Evolutionary conservation across 2,888 invertebrate genomes (phyloP).

Genomic region (Lomographa bimaculata): DNA sequence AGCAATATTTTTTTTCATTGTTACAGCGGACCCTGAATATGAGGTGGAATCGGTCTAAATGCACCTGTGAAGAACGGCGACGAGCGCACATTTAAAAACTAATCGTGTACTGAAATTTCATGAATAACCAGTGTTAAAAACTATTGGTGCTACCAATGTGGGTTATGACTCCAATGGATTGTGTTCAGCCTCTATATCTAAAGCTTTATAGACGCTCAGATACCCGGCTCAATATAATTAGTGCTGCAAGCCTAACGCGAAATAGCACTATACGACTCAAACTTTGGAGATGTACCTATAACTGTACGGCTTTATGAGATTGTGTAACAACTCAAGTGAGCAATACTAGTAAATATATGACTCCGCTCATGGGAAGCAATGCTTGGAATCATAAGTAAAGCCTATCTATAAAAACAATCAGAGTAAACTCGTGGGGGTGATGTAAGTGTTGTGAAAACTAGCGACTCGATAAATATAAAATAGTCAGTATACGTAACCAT

Average conservation of each 20-base stretch:
- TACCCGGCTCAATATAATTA: constrained; percentile 3
- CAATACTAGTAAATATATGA: no score
- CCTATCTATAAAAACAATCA: neutral
- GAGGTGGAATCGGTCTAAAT: constrained; percentile 78
- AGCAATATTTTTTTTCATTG: constrained; percentile 51
- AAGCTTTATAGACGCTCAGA: no score
- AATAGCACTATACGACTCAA: no score
- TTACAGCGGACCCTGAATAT: constrained; percentile 74
- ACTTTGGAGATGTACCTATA: no score
- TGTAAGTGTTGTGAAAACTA: no score
- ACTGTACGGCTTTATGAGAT: no score
- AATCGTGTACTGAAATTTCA: neutral
- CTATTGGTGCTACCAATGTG: no score
- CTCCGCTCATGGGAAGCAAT: no score
- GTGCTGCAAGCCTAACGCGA: constrained; percentile 2
- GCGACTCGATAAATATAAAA: no score
- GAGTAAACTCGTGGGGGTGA: neutral
- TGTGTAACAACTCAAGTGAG: constrained; percentile 1
- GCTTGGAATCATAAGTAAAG: no score
- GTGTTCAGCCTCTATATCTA: no score
- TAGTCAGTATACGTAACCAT: constrained; percentile 28
- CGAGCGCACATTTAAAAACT: constrained; percentile 21
- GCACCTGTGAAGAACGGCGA: constrained; percentile 59
- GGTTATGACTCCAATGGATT: no score
- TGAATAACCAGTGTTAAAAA: neutral